These are phyloP conservation scores for Anthoptus insignis DNA, from an alignment of 2,888 invertebrate species.

Conservation along the genomic window DNA sequence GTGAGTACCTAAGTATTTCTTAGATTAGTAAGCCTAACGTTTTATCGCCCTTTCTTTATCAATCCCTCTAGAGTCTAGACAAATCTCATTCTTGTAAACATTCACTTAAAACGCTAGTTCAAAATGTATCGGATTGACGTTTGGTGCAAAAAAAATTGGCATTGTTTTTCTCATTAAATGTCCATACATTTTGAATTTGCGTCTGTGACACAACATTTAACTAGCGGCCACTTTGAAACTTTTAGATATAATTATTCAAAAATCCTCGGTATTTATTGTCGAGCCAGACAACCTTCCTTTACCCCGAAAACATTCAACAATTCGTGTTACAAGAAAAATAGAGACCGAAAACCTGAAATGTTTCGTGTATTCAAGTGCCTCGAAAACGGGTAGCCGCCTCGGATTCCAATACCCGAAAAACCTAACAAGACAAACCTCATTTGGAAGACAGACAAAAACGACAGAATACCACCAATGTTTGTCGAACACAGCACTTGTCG, in stretches of 20 bases:
- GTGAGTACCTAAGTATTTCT: too few species aligned
- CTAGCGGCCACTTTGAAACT: too few species aligned
- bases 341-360: constrained; percentile 28
- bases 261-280: not conserved
- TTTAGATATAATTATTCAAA: not conserved
- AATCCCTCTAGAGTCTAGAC: too few species aligned
- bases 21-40: too few species aligned
- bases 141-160: too few species aligned
- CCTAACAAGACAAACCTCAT: constrained; percentile 41
- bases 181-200: not conserved
- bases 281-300: constrained; percentile 1
- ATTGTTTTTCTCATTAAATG: too few species aligned
- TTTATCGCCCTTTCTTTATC: too few species aligned
- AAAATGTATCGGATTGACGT: too few species aligned
- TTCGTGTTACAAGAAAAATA: constrained; percentile 37
- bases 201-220: not conserved
- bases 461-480: constrained; percentile 69
- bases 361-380: constrained; percentile 36
- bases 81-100: too few species aligned
- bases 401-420: constrained; percentile 47
- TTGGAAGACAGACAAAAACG: constrained; percentile 59
- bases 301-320: constrained; percentile 30
- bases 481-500: constrained; percentile 77
- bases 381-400: constrained; percentile 48
- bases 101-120: too few species aligned